Base-by-base conservation (phyloP, 2,113 vertebrate genomes). In the Marmota flaviventris region DNA sequence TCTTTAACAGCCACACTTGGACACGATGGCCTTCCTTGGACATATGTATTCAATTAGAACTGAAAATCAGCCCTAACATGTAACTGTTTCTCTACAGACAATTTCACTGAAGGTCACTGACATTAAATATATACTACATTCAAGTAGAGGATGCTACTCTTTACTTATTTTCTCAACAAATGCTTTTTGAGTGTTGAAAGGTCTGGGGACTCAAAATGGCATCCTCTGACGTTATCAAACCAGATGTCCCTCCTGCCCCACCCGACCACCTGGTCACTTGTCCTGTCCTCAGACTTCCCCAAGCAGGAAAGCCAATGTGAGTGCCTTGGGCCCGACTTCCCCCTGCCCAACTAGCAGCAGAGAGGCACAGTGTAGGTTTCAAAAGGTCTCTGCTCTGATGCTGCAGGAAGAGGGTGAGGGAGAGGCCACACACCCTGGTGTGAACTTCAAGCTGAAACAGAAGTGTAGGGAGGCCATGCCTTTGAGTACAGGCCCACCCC, bases 401-500 rank as follows among this genome's bases (percentile, higher is more conserved):
- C 3, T 25, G 4, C 1, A 4, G 18, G 4, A n/a, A 6, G 8
- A 6, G 39, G 53, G 4, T 3, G 13, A 3, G n/a, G n/a, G 22
- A 42, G 20, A 45, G 11, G 34, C 37, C 16, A 39, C 7, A 24
- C 25, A 53, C 39, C 3, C 0, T 18, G 8, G 77, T 17, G 76
- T 18, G 8, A 53, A 58, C 51, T 45, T 48, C 45, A 79, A 18
- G 4, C 8, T n/a, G 51, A 12, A 20, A 58, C 8, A 18, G 34
- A 67, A 37, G 11, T n/a, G 1, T n/a, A 51, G 9, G 0, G 0
- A 75, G 39, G 42, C 22, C 10, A 3, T 0, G 0, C 24, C 37
- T 82, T 27, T 61, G 32, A 58, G 61, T 27, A 58, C 48, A 0
- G 32, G 25, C 11, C 32, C 14, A 5, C 61, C 24, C 61, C 61